phyloP scores from a whole-genome alignment of 2,113 vertebrate genomes.

The Hemiprocne comata region DNA sequence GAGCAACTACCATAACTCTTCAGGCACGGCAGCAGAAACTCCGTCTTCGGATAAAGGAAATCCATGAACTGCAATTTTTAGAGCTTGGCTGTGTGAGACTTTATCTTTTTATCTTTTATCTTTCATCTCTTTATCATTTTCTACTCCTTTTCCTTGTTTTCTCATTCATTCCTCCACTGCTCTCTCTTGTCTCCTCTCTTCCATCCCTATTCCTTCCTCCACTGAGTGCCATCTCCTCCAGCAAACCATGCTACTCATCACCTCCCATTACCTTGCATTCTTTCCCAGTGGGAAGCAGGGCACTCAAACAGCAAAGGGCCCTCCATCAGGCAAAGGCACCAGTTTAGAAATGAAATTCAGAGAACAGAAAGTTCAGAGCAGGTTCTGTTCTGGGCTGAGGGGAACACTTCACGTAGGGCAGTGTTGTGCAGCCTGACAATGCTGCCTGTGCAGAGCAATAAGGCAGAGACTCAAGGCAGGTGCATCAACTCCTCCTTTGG shows the following conservation, averaged over 20 bases:
- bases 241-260: background rate
- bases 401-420: fast-evolving
- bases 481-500: background rate
- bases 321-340: background rate
- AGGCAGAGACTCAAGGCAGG: background rate
- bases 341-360: background rate
- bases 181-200: background rate
- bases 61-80: background rate
- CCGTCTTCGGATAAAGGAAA: background rate
- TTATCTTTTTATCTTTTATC: background rate
- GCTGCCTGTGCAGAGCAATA: background rate
- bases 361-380: background rate
- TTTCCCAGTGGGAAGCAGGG: background rate
- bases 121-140: background rate
- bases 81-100: background rate
- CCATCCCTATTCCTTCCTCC: no score
- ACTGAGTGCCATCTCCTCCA: background rate
- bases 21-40: background rate
- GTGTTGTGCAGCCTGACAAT: fast-evolving
- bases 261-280: background rate
- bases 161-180: background rate
- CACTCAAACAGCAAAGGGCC: background rate
- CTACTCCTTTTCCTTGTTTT: background rate
- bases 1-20: background rate
- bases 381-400: background rate